Evolutionary conservation across 2,888 invertebrate genomes (phyloP), one percentile per base, ranked within the genome.

Genomic region (Drosophila prostipennis): DNA sequence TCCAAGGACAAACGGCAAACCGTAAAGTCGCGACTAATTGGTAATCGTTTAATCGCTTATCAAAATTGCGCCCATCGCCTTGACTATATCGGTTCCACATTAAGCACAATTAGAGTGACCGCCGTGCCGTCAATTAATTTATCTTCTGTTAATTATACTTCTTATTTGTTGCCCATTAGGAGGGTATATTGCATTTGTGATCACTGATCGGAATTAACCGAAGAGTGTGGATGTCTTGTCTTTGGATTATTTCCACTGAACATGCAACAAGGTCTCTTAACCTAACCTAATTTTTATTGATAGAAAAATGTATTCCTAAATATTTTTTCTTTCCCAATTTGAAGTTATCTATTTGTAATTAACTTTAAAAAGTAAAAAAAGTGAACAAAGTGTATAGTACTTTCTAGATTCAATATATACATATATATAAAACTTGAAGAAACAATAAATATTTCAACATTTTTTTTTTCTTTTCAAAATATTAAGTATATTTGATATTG

Each of bases 21-120:
- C 42, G 58, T 67, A 16, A 32, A 51, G 52, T 55, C 61, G 60
- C 63, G 52, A 45, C 42, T 56, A 61, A 39, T 63, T 55, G 78
- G 52, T 84, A 84, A 81, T 76, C 81, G 84, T 69, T 77, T 80
- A 80, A 81, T 81, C 79, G 84, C 68, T 70, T 71, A 80, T 80
- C 78, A 64, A 59, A 73, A 78, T 69, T 56, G 61, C 63, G 67
- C 55, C 60, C 80, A 74, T 80, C 81, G 82, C 64, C 68, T 69
- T 14, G 34, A n/a, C 13, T 46, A n/a, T 75, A 80, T 84, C 76
- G 79, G 79, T 77, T 80, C 71, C 74, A 80, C 79, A 84, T 84
- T 81, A 81, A 79, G 55, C 74, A 70, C 84, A 81, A 81, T 81
- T 81, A 84, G 84, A 74, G 70, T 72, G 70, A 73, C 77, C 73